A percentile compares a stretch with the other conserved stretches of the same genome.
phyloP scores from a whole-genome alignment of 1,140 invertebrate species.

The Colletes gigas region DNA sequence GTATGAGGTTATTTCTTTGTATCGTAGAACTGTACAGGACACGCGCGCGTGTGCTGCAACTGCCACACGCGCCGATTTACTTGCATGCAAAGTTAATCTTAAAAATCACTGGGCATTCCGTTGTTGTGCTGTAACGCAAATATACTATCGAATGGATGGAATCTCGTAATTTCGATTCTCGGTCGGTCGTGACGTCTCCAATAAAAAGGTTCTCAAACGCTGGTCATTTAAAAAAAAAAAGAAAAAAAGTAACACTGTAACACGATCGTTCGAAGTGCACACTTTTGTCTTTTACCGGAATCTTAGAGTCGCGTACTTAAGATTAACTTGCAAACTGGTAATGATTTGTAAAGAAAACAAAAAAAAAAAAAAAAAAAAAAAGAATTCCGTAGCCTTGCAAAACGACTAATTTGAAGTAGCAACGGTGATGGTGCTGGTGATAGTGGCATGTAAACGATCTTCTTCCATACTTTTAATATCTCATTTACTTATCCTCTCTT shows the following conservation, averaged over 20 bases:
- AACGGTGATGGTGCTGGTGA: conserved; percentile 74
- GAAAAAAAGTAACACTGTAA: no score
- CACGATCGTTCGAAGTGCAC: background rate
- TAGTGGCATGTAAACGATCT: conserved; percentile 72
- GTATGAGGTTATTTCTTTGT: conserved; percentile 54
- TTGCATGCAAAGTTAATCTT: conserved; percentile 62
- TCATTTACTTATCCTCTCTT: conserved; percentile 40
- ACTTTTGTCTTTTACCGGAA: no score
- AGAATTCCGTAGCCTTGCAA: conserved; percentile 17
- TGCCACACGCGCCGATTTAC: conserved; percentile 37
- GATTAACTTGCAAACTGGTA: conserved; percentile 51
- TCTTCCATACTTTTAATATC: conserved; percentile 47
- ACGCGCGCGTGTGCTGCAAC: conserved; percentile 13
- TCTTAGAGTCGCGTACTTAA: conserved; percentile 7
- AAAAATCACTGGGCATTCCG: conserved; percentile 7
- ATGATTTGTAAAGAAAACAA: background rate
- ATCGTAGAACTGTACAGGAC: conserved; percentile 22
- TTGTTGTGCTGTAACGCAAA: background rate
- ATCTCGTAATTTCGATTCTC: no score
- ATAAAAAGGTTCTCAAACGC: no score
- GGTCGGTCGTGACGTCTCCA: no score
- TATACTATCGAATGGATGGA: no score
- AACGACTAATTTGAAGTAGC: conserved; percentile 62
- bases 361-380: no score
- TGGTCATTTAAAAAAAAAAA: no score